Evolutionary conservation across 2,888 invertebrate species (phyloP), one percentile per base, ranked within the genome.

Genomic region (Campopleginae sp.): DNA sequence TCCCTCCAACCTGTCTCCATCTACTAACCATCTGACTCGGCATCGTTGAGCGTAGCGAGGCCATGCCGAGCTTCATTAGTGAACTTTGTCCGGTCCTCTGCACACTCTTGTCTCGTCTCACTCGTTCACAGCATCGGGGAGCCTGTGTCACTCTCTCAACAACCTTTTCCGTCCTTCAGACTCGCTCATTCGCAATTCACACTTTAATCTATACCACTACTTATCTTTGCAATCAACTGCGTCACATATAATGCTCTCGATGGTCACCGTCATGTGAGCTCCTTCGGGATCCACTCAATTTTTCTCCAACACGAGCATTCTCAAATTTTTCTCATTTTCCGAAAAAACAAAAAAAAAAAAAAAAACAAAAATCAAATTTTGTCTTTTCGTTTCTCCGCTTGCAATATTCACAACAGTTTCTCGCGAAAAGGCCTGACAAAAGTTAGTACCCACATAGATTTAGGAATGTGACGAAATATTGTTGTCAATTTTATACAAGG

Each of bases 21-120:
- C 74, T 23, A 44, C 23, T 23, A 42, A 5, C 63, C 74, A 63
- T 79, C 48, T 70, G 63, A 33, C 78, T 33, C 78, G 65, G 66
- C 70, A 75, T 76, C 82, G 51, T 78, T 61, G 72, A 80, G 72
- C 68, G 44, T 33, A 31, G 63, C 81, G 78, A 75, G 85, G 78
- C 70, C 78, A 68, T 23, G 70, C 78, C 71, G 81, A 82, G 81
- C 78, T 85, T 85, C 85, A 79, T 85, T 82, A 85, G 85, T 82
- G 82, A 85, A 82, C 85, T 85, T 82, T 82, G 85, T 82, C 79
- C 65, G 81, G 78, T 70, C 70, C 81, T 85, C 75, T 65, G 70
- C 63, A 63, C 44, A 70, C 58, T 54, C 70, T 19, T 46, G 38
- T 72, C 27, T 58, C 27, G 48, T 76, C 48, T 46, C 19, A 38